A percentile compares a stretch with the other conserved stretches of the same genome.
Conservation (phyloP, 2,888 invertebrate genomes). For the Limnephilus auricula region DNA sequence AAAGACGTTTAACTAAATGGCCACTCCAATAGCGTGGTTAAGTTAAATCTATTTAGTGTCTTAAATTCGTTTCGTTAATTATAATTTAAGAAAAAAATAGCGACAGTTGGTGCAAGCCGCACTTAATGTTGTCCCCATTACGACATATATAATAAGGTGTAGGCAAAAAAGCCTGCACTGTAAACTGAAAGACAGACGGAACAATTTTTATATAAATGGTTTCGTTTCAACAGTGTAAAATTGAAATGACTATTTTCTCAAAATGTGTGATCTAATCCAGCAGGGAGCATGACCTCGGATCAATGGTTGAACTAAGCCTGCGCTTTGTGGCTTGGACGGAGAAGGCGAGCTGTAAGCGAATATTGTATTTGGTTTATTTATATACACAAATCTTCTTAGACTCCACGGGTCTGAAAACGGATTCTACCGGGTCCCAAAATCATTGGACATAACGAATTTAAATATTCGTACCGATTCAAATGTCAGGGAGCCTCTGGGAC, state of each 20-base stretch:
- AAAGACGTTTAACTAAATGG: no score
- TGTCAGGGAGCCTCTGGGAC: neutral
- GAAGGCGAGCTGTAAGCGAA: neutral
- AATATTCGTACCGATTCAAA: neutral
- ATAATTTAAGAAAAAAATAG: no score
- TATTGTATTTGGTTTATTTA: neutral
- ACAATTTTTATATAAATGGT: neutral
- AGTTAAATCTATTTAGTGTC: no score
- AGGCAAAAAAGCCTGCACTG: neutral
- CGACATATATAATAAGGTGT: neutral
- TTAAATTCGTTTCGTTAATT: no score
- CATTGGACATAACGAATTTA: neutral
- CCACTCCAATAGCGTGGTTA: no score
- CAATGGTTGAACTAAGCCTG: neutral
- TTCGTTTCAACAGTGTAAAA: neutral
- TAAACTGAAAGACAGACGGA: no score
- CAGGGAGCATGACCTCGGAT: neutral
- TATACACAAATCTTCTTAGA: neutral
- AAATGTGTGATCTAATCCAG: neutral
- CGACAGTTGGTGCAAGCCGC: no score
- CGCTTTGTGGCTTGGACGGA: neutral
- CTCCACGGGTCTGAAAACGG: no score
- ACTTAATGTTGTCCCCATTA: no score
- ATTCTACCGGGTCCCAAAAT: no score
- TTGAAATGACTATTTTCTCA: neutral